Evolutionary conservation across 2,113 vertebrate species (phyloP), one percentile per base, ranked within the genome.

Genomic region (Azemiops feae): DNA sequence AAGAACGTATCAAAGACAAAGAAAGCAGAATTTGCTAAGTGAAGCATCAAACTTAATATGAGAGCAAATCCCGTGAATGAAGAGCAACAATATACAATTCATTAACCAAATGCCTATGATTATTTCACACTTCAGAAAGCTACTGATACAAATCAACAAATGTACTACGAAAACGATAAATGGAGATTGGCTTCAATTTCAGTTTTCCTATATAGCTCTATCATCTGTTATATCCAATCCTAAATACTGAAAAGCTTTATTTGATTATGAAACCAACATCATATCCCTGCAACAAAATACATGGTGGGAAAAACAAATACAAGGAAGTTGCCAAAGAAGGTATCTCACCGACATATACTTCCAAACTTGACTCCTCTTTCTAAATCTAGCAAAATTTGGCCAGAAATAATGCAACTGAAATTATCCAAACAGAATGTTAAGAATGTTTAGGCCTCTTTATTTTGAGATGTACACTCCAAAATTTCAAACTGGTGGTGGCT

Each of bases 21-120:
- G 97, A 97, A 97, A 97, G 96, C 97, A 97, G 97, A 97, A 97
- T 97, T 97, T 98, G 97, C 96, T 97, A 97, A 98, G 97, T 6
- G 94, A 98, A 98, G 97, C 97, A 97, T 97, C 96, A 97, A 98
- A 96, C 96, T 97, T 95, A 96, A 96, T 96, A 96, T 97, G 97
- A 98, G 97, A 98, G 97, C 96, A 96, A 97, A 97, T 97, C 97
- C 97, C 96, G 95, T 96, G 97, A 98, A 97, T 96, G 97, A 98
- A 97, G 96, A 97, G 94, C 96, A 98, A 96, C 95, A 94, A 97
- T 94, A 96, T 91, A 96, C 97, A 98, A 98, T 90, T 97, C 97
- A 98, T 98, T 98, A 98, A 97, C 95, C 96, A 97, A 97, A 97
- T 92, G 96, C 95, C 95, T 58, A 90, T 94, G 96, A 97, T 95